Conservation (phyloP, 2,113 vertebrate species). For the Malurus melanocephalus region DNA sequence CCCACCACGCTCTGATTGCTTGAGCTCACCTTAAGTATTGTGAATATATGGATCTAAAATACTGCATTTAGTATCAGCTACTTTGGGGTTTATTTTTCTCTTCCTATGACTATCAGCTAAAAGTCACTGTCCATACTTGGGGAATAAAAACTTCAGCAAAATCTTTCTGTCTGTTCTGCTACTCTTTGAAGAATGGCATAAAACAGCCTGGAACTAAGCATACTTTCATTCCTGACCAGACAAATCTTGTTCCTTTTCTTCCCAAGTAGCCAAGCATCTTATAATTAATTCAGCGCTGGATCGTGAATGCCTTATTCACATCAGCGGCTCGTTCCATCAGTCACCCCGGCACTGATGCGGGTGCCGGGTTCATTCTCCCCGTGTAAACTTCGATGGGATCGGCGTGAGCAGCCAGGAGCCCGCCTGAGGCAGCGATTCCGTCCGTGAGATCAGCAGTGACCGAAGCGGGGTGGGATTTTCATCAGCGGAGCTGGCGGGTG, state of each 20-base stretch:
- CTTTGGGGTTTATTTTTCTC: background rate
- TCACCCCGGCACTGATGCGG: background rate
- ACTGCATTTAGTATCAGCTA: background rate
- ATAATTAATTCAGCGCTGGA: background rate
- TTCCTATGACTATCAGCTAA: background rate
- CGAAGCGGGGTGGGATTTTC: background rate
- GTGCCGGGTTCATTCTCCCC: background rate
- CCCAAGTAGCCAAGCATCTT: background rate
- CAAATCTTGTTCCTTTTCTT: background rate
- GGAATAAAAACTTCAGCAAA: background rate
- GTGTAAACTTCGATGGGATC: background rate
- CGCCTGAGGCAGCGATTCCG: background rate
- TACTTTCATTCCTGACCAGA: background rate
- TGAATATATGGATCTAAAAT: background rate
- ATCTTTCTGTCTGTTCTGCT: background rate
- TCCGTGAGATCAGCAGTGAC: background rate
- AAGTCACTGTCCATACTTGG: background rate
- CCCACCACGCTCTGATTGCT: background rate
- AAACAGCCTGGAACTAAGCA: background rate
- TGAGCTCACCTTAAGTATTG: background rate
- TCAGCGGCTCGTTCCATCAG: background rate
- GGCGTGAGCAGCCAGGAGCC: background rate
- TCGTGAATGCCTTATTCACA: background rate
- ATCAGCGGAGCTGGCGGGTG: background rate
- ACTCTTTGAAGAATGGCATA: background rate